Evolutionary conservation across 2,797 vertebrate genomes (phyloP).

Genomic region (Pelochelys cantorii): DNA sequence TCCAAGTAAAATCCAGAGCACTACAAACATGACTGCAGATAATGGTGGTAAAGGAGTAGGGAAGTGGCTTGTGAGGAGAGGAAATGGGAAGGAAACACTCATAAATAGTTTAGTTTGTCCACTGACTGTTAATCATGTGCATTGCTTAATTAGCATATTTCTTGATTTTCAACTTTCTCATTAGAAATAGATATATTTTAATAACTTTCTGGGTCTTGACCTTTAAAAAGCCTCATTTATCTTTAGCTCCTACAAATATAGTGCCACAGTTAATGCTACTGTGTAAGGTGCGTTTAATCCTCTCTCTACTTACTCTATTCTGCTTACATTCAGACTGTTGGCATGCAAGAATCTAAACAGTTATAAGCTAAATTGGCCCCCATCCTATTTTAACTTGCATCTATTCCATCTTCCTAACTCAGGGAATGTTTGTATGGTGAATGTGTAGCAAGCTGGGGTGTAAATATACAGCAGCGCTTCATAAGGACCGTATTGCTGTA

Average conservation of each 20-base stretch:
- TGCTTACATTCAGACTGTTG: background rate
- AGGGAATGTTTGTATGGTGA: background rate
- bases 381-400: background rate
- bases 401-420: background rate
- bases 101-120: background rate
- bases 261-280: background rate
- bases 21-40: background rate
- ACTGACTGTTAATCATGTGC: background rate
- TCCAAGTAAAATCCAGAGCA: background rate
- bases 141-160: background rate
- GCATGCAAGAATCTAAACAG: background rate
- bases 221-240: background rate
- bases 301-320: background rate
- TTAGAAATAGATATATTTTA: background rate
- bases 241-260: background rate
- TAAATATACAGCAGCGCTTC: background rate
- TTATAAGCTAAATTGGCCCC: background rate
- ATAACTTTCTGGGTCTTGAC: background rate
- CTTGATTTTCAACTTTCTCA: background rate
- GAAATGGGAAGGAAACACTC: background rate
- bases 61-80: rapidly evolving
- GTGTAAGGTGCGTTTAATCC: background rate
- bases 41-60: background rate
- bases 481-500: background rate
- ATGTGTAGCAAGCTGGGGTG: background rate